Conservation (phyloP, 1,140 invertebrate genomes). For the Centruroides vittatus region DNA sequence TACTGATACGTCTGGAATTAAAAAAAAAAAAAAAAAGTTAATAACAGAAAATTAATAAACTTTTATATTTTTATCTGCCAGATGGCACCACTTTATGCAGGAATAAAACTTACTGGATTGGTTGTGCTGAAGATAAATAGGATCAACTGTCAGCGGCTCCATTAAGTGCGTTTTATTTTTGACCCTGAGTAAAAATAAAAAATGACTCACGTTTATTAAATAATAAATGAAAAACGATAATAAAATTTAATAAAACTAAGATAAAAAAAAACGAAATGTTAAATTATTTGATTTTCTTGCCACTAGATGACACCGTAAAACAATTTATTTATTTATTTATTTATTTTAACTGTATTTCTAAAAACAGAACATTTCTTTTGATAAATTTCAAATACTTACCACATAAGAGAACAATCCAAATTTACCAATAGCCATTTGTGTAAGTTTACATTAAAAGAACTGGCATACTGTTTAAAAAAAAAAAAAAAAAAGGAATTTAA, state of each 20-base stretch:
- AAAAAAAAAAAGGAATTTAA: not conserved
- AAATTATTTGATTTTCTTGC: conserved; percentile 25
- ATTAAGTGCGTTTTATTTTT: conserved; percentile 74
- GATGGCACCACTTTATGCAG: no score
- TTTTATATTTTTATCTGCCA: no score
- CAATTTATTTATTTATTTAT: not conserved
- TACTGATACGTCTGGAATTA: conserved; percentile 64
- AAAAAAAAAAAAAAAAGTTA: not conserved
- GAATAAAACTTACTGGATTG: conserved; percentile 45
- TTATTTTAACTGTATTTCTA: not conserved
- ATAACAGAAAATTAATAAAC: no score
- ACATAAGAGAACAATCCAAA: conserved; percentile 95
- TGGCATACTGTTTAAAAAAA: conserved; percentile 48
- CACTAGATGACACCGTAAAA: conserved; percentile 26
- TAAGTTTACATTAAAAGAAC: conserved; percentile 95
- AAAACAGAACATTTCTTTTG: not conserved
- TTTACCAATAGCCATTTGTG: conserved; percentile 96
- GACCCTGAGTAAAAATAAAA: conserved; percentile 78
- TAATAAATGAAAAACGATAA: conserved; percentile 76
- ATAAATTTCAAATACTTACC: conserved; percentile 39
- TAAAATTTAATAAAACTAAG: conserved; percentile 68
- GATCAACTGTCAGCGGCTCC: conserved; percentile 88
- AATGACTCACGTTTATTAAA: conserved; percentile 96
- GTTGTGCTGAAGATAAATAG: conserved; percentile 92
- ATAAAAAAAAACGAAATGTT: no score